Evolutionary conservation across 1,140 invertebrate species (phyloP), one percentile per base, ranked within the genome.

Genomic region (Solenopsis fugax): DNA sequence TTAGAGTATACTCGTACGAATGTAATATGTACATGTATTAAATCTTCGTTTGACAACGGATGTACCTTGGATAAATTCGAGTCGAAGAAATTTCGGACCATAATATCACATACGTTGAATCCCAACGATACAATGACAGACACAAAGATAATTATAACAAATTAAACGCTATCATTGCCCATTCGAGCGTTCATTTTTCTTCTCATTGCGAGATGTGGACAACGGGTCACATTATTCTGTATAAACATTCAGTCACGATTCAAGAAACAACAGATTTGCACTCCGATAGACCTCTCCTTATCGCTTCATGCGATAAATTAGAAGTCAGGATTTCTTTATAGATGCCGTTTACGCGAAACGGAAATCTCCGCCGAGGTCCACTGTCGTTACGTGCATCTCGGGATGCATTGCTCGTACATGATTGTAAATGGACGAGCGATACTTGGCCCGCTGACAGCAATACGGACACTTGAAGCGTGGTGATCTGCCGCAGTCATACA

Each of bases 401-500:
- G 88, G 89, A 45, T 89, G 89, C n/a, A 82, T 69, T 5, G 62
- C 54, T 64, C 88, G 82, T n/a, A 94, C 89, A 50, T 92, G 91
- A 24, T 82, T 85, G 76, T 91, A 92, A 64, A 90, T 81, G 67
- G 86, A 90, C 78, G 86, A 12, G 88, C 84, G 72, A 87, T 89
- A 34, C 80, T 85, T 6, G 58, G 84, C 13, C 77, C 64, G 54
- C 56, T 88, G 80, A 10, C 84, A 24, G 85, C 95, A 96, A 78
- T 93, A 93, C 3, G 92, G 91, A 77, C 95, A 96, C 12, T 91
- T 82, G 87, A 93, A 96, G 10, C 84, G 86, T 6, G 94, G 93
- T 58, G 94, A 92, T 50, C 93, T 93, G 9, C 95, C 95, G 88
- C 95, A 96, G 34, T 95, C 94, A 80, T 95, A 95, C 71, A 93